These are phyloP conservation scores for Phortica magna DNA, from an alignment of 2,888 invertebrate genomes.

Conservation along the genomic window DNA sequence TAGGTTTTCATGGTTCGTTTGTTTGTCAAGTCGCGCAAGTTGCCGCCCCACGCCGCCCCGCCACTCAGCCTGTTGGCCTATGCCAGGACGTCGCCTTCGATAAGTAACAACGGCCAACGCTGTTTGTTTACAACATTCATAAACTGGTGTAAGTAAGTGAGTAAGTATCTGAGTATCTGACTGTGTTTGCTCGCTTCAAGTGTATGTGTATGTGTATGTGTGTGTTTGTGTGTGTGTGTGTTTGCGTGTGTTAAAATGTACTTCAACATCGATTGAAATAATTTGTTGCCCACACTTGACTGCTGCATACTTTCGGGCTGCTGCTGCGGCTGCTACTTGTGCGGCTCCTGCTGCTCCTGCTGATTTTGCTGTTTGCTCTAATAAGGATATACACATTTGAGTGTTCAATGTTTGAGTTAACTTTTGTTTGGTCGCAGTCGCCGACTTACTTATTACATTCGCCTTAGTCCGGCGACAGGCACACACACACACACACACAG, in stretches of 20 bases:
- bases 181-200: background rate
- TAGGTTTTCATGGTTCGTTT: constrained; percentile 61
- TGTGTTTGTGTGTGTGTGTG: constrained; percentile 11
- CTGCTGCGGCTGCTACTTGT: background rate
- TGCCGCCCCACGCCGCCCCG: constrained; percentile 24
- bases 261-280: constrained; percentile 42
- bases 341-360: background rate
- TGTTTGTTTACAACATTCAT: constrained; percentile 31
- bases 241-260: constrained; percentile 31
- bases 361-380: background rate
- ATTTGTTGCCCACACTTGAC: constrained; percentile 27
- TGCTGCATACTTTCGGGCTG: constrained; percentile 14
- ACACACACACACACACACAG: too few relatives aligned
- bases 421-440: constrained; percentile 21
- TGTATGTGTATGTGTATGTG: background rate
- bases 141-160: constrained; percentile 18
- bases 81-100: constrained; percentile 9
- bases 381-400: constrained; percentile 34
- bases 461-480: constrained; percentile 12
- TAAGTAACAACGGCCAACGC: constrained; percentile 1
- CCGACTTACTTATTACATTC: constrained; percentile 23
- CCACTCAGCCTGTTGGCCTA: constrained; percentile 16
- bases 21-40: constrained; percentile 47
- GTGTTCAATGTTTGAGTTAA: constrained; percentile 34
- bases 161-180: background rate